Evolutionary conservation across 2,888 invertebrate genomes (phyloP), one percentile per base, ranked within the genome.

Genomic region (Rhagophthalmus giganteus): DNA sequence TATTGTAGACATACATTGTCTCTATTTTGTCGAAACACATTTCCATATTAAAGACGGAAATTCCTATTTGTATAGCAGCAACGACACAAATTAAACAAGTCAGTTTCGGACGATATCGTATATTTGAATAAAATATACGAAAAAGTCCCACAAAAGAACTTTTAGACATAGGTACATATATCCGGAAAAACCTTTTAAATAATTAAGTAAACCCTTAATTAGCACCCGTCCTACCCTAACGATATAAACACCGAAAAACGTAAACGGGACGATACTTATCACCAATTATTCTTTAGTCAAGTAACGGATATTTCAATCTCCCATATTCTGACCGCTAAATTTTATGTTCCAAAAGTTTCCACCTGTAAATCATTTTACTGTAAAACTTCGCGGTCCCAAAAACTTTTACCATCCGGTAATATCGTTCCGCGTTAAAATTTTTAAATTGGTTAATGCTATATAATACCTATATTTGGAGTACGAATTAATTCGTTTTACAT

Each of bases 11-110:
- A 32, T 40, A 30, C 24, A 32, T 34, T 26, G 25, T 31, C 10
- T 32, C 16, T 13, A 12, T 51, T 38, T 38, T 35, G 35, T 13
- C n/a, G n/a, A n/a, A n/a, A n/a, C n/a, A n/a, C n/a, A n/a, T n/a
- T n/a, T n/a, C n/a, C n/a, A n/a, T n/a, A n/a, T n/a, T n/a, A n/a
- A n/a, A n/a, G n/a, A n/a, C n/a, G n/a, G n/a, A n/a, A n/a, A n/a
- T n/a, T n/a, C n/a, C n/a, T n/a, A n/a, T n/a, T n/a, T n/a, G n/a
- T n/a, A n/a, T n/a, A n/a, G n/a, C n/a, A n/a, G n/a, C n/a, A n/a
- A n/a, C n/a, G n/a, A n/a, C n/a, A n/a, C n/a, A n/a, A n/a, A n/a
- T n/a, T n/a, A n/a, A n/a, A n/a, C n/a, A n/a, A n/a, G n/a, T n/a
- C n/a, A n/a, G n/a, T n/a, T n/a, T n/a, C n/a, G n/a, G n/a, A n/a